phyloP scores from a whole-genome alignment of 2,888 invertebrate species.

The Hydrotaea cyrtoneurina region DNA sequence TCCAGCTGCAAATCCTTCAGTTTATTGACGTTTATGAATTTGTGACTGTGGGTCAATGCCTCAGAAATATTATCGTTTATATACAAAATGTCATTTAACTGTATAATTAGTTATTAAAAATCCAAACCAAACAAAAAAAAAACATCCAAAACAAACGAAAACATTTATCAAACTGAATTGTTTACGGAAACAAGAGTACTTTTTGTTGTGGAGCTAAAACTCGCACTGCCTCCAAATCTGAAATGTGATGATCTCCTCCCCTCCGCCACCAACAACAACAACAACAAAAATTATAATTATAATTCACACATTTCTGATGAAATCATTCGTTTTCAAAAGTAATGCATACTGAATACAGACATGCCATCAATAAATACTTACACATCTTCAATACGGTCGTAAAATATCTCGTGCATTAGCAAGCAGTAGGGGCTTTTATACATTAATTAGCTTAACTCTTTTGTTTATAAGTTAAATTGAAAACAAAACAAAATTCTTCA shows the following conservation, averaged over 20 bases:
- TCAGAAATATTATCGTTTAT: background rate
- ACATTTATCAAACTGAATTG: background rate
- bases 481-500: background rate
- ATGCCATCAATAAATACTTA: background rate
- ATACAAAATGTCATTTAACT: background rate
- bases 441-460: background rate
- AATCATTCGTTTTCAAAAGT: background rate
- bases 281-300: background rate
- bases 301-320: slow-evolving; percentile 9
- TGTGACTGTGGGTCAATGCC: background rate
- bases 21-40: background rate
- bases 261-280: background rate
- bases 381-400: background rate
- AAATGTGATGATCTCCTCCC: background rate
- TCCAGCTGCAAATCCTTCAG: no score
- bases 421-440: background rate
- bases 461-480: background rate
- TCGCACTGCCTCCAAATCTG: background rate
- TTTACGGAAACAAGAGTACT: slow-evolving; percentile 24
- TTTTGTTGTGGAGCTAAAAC: background rate
- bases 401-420: background rate
- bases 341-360: background rate
- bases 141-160: background rate
- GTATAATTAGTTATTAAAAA: background rate
- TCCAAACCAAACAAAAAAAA: background rate